Conservation (phyloP, 2,797 vertebrate genomes). For the Arnoldichthys spilopterus region DNA sequence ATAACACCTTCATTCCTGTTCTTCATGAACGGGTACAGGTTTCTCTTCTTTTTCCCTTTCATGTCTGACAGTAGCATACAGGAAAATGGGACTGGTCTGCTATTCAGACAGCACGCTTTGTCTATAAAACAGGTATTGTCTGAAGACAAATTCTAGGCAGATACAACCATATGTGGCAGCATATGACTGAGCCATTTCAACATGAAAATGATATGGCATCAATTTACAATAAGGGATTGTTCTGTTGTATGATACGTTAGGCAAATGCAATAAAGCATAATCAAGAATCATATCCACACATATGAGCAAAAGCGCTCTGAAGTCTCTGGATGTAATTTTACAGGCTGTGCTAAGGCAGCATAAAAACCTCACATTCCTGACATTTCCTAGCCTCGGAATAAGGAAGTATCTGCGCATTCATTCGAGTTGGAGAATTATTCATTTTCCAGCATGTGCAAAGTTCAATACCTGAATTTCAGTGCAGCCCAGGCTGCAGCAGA, state of each 20-base stretch:
- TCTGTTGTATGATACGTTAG: slow-evolving; percentile 9
- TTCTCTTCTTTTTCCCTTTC: slow-evolving; percentile 45
- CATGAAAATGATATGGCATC: slow-evolving; percentile 42
- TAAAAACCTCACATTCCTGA: slow-evolving; percentile 49
- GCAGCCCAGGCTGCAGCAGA: slow-evolving; percentile 61
- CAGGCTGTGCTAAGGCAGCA: slow-evolving; percentile 36
- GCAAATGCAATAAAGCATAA: slow-evolving; percentile 33
- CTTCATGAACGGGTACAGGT: slow-evolving; percentile 72
- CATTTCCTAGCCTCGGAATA: slow-evolving; percentile 48
- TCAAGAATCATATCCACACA: slow-evolving; percentile 17
- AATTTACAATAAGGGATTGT: slow-evolving; percentile 29
- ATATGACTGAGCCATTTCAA: slow-evolving; percentile 31
- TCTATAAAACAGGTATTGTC: slow-evolving; percentile 77
- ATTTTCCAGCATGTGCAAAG: slow-evolving; percentile 64
- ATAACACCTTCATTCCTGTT: slow-evolving; percentile 80
- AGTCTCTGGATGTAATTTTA: slow-evolving; percentile 42
- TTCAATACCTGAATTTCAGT: slow-evolving; percentile 66
- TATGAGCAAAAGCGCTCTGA: slow-evolving; percentile 10
- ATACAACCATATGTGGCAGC: slow-evolving; percentile 21
- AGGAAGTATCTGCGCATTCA: slow-evolving; percentile 60
- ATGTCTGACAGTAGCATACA: slow-evolving; percentile 63
- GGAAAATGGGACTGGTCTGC: slow-evolving; percentile 72
- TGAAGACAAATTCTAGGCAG: slow-evolving; percentile 59
- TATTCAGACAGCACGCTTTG: slow-evolving; percentile 78
- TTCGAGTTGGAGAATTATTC: slow-evolving; percentile 68